Evolutionary conservation across 2,113 vertebrate genomes (phyloP).

Genomic region (Phalacrocorax carbo): DNA sequence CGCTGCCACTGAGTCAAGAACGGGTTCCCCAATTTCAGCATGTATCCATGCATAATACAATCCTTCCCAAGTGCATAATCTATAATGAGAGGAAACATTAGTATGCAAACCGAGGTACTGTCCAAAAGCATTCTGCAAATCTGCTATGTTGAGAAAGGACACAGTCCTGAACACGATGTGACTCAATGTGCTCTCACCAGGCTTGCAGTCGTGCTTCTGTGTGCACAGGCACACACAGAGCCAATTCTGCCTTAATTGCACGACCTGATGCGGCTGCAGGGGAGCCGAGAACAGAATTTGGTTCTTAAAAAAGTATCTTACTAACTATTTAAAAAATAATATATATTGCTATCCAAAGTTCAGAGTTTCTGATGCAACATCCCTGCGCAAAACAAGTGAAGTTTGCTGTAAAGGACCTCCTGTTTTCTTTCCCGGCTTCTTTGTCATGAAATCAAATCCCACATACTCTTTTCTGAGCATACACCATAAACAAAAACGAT

Average conservation of each 20-base stretch:
- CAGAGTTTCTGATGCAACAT: not conserved
- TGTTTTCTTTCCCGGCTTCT: not conserved
- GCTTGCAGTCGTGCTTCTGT: fast-evolving
- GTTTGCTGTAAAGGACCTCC: not conserved
- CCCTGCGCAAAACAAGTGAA: not conserved
- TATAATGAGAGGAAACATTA: not conserved
- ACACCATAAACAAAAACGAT: not conserved
- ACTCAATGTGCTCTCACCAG: fast-evolving
- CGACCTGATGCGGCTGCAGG: not conserved
- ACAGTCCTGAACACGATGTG: fast-evolving
- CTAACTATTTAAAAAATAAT: not conserved
- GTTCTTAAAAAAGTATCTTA: not conserved
- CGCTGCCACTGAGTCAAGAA: slow-evolving; percentile 98
- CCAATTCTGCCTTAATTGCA: not conserved
- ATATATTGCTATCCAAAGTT: not conserved
- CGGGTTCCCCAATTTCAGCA: slow-evolving; percentile 95
- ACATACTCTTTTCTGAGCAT: not conserved
- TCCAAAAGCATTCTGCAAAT: fast-evolving
- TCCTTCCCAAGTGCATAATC: slow-evolving; percentile 96
- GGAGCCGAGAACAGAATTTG: not conserved
- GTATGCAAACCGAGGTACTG: fast-evolving
- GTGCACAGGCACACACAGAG: not conserved
- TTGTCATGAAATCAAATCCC: not conserved
- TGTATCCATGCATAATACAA: slow-evolving; percentile 96
- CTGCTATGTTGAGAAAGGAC: not conserved